These are phyloP conservation scores for Vanacampus margaritifer DNA, from an alignment of 2,113 vertebrate genomes.

Conservation along the genomic window DNA sequence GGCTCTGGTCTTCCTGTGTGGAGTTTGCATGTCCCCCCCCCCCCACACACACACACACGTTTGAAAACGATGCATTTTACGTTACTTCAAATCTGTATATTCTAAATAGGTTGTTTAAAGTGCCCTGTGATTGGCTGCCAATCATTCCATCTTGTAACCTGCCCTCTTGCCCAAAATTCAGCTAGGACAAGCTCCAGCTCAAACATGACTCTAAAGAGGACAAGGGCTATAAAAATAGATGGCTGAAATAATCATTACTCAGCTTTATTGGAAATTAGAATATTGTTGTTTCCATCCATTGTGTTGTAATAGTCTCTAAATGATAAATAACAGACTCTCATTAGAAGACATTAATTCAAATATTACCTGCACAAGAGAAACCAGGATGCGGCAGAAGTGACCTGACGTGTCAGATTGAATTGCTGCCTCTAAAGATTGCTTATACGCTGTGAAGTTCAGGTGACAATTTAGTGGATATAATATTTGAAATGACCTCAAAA, in stretches of 20 bases:
- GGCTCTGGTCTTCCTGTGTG: background rate
- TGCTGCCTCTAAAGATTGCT: slow-evolving; percentile 84
- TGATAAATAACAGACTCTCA: background rate
- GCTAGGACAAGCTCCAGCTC: background rate
- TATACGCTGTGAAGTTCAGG: slow-evolving; percentile 72
- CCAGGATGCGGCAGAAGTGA: slow-evolving; percentile 86
- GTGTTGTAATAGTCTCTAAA: background rate
- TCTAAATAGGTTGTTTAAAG: background rate
- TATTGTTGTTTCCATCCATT: background rate
- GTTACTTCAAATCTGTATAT: background rate
- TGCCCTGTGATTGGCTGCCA: background rate
- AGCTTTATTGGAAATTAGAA: background rate
- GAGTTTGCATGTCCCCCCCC: background rate
- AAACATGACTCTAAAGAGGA: background rate
- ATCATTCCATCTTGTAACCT: background rate
- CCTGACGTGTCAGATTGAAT: slow-evolving; percentile 91
- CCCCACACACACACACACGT: too few species aligned
- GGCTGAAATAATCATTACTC: background rate
- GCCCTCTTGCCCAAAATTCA: background rate
- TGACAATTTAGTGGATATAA: background rate
- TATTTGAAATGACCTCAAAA: background rate
- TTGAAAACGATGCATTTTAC: background rate
- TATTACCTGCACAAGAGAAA: slow-evolving; percentile 87
- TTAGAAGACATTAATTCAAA: background rate
- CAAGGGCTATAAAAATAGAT: background rate